phyloP scores from a whole-genome alignment of 1,140 invertebrate genomes.

The Mizuhopecten yessoensis region DNA sequence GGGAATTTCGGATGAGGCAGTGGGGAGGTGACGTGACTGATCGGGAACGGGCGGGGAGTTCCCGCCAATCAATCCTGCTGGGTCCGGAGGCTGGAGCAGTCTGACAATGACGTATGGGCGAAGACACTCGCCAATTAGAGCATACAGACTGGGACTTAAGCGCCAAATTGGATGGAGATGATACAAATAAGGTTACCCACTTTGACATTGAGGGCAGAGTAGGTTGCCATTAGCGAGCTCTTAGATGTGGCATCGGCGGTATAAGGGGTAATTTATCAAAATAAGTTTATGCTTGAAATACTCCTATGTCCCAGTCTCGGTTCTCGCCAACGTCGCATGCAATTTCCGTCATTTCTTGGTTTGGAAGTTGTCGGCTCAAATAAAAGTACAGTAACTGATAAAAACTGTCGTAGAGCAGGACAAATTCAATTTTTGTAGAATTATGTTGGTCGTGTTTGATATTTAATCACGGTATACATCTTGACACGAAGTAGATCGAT shows the following conservation, averaged over 20 bases:
- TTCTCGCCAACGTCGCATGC: neutral
- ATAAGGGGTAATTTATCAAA: slow-evolving; percentile 20
- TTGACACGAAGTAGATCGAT: neutral
- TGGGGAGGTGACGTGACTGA: neutral
- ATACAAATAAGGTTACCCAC: slow-evolving; percentile 9
- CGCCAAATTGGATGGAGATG: neutral
- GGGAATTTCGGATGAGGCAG: neutral
- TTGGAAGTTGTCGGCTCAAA: neutral
- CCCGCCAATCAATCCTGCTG: neutral
- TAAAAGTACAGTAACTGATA: neutral
- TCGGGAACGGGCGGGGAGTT: neutral
- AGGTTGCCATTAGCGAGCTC: neutral
- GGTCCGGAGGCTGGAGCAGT: slow-evolving; percentile 2
- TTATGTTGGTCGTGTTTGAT: neutral
- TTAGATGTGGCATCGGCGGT: neutral
- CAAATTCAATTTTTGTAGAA: neutral
- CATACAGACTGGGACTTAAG: neutral
- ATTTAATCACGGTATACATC: neutral
- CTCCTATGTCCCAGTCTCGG: neutral
- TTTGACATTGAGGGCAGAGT: neutral
- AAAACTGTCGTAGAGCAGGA: neutral
- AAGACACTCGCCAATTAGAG: neutral
- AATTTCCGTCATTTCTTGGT: neutral
- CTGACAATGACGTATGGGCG: slow-evolving; percentile 22
- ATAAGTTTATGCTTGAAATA: slow-evolving; percentile 10